phyloP scores from a whole-genome alignment of 2,113 vertebrate species.

The Pongo abelii region DNA sequence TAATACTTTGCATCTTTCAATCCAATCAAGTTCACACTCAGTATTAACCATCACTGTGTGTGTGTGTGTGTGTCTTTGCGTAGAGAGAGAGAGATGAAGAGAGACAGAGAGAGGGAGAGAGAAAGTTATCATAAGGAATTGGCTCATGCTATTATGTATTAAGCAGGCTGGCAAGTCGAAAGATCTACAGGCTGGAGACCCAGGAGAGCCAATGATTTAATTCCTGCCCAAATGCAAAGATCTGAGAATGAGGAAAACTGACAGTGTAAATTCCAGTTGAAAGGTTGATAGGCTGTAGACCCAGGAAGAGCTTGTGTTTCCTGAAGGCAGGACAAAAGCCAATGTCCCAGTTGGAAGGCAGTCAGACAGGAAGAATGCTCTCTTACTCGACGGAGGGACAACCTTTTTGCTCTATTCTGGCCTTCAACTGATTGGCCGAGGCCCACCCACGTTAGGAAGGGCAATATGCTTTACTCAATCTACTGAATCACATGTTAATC shows the following conservation, averaged over 20 bases:
- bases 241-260: neutral
- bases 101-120: neutral
- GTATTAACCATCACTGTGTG: too few relatives aligned
- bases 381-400: neutral
- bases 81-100: too few relatives aligned
- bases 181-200: neutral
- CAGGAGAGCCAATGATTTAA: neutral
- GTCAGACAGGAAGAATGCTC: neutral
- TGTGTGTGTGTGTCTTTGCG: neutral
- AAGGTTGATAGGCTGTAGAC: neutral
- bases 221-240: neutral
- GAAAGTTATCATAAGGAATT: neutral
- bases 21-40: too few relatives aligned
- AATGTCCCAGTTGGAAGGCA: neutral
- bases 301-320: neutral
- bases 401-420: neutral
- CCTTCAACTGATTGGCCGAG: neutral
- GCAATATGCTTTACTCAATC: neutral
- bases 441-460: neutral
- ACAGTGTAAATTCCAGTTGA: neutral
- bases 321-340: neutral
- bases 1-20: too few relatives aligned
- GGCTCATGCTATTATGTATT: neutral
- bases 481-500: neutral
- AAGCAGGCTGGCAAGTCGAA: neutral